Percentiles rank a stretch among this genome's conserved stretches.
phyloP scores from a whole-genome alignment of 2,797 vertebrate species.

The Gobio occitaniae region DNA sequence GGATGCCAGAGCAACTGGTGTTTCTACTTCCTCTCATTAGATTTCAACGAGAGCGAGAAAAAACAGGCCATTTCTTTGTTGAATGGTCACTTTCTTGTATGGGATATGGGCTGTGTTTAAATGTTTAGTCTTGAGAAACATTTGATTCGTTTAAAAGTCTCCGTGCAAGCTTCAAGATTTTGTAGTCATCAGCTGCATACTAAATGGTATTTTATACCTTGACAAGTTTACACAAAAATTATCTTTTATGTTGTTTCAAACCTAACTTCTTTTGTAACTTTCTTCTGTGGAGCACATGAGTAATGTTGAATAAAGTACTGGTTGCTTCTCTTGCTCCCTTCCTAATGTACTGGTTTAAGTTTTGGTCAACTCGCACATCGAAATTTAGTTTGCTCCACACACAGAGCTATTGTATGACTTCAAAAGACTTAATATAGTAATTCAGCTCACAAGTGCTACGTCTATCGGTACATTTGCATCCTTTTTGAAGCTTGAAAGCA shows the following conservation, averaged over 20 bases:
- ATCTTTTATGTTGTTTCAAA: background rate
- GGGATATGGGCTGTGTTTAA: background rate
- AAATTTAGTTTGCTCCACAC: background rate
- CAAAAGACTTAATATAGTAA: no score
- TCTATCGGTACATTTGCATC: no score
- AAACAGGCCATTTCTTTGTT: background rate
- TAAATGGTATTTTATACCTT: background rate
- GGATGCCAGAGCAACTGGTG: constrained; percentile 27
- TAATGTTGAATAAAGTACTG: background rate
- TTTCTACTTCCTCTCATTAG: constrained; percentile 42
- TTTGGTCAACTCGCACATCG: background rate
- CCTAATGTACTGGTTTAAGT: background rate
- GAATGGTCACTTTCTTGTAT: background rate
- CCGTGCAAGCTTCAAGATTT: background rate
- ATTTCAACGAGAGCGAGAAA: background rate
- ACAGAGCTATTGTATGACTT: no score
- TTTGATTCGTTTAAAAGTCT: background rate
- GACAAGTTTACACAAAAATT: no score
- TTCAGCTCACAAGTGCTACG: no score
- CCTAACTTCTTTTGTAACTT: background rate
- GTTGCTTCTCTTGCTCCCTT: background rate
- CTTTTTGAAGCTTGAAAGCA: no score
- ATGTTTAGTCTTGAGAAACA: background rate
- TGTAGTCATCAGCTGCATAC: background rate
- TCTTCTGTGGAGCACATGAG: background rate